phyloP scores from a whole-genome alignment of 2,797 vertebrate species.

The Gymnoscopelus braueri region DNA sequence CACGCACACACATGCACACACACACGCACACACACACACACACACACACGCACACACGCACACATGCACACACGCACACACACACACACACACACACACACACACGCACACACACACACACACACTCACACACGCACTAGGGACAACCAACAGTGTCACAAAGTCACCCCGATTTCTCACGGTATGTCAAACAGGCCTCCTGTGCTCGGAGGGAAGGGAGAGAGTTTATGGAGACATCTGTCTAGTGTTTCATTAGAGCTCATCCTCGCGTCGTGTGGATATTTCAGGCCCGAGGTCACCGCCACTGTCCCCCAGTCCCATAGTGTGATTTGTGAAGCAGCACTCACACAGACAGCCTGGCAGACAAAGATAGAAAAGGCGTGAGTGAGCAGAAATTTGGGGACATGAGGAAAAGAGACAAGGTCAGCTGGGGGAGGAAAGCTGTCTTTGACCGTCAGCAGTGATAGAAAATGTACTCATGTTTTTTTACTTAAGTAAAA shows the following conservation, averaged over 20 bases:
- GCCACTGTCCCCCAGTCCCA: slow-evolving; percentile 23
- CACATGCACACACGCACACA: slow-evolving; percentile 1
- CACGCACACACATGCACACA: background rate
- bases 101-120: slow-evolving; percentile 27
- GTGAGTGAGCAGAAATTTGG: slow-evolving; percentile 12
- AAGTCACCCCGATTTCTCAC: slow-evolving; percentile 67
- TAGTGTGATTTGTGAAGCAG: background rate
- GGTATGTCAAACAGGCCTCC: slow-evolving; percentile 32
- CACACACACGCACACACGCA: slow-evolving; percentile 2
- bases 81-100: slow-evolving; percentile 1
- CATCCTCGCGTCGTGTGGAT: slow-evolving; percentile 49
- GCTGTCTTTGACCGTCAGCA: background rate
- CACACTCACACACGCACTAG: slow-evolving; percentile 30
- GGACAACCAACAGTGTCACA: slow-evolving; percentile 49
- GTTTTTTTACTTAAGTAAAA: no score
- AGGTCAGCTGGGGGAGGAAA: background rate
- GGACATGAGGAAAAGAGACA: slow-evolving; percentile 24
- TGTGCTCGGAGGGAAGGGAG: slow-evolving; percentile 22
- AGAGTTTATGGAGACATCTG: slow-evolving; percentile 69
- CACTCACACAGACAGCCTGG: slow-evolving; percentile 8
- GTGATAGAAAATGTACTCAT: no score
- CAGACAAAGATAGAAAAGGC: slow-evolving; percentile 19
- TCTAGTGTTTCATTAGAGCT: slow-evolving; percentile 70
- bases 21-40: background rate
- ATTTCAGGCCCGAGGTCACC: slow-evolving; percentile 47